Base-by-base conservation (phyloP, 2,113 vertebrate genomes). In the Aleadryas rufinucha region DNA sequence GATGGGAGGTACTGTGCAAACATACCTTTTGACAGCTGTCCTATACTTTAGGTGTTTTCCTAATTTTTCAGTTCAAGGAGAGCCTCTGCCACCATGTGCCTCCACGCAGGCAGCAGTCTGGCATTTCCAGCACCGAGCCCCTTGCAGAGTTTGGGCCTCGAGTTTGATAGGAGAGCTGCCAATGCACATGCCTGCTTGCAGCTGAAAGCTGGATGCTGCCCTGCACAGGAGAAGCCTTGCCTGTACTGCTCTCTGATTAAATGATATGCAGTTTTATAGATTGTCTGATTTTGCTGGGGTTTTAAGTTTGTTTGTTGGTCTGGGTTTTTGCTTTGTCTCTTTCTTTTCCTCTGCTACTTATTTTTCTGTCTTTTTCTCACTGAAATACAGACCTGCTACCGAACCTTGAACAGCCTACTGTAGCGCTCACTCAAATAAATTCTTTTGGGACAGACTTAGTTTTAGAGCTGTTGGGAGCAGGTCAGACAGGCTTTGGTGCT, bases 1-100 rank as follows among this genome's bases (percentile, higher is more conserved):
- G 74, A 30, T 63, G 44, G 5, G 33, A 61, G 44, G 17, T 37
- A 20, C 27, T 39, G 21, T 71, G 31, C 63, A 76, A 72, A 74
- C 27, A 15, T 27, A 42, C 39, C 28, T 77, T 89, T 70, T 37
- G 68, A 21, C 35, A 69, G 18, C 52, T 70, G 4, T 86, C 27
- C 39, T 60, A 16, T 50, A 33, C 10, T 59, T 79, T 4, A 39
- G 6, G 24, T 31, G 16, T 69, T 68, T 37, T 53, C 16, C 7
- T 87, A 15, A 4, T 59, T 47, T 31, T 50, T 66, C 31, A 3
- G 3, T 49, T 70, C 44, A 33, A 9, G 53, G 24, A n/a, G 18
- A 21, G 5, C n/a, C n/a, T 16, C 30, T 70, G 44, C 42, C 57
- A 56, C 59, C 13, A 15, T 0, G 0, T 65, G 17, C 8, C 44